Percentiles rank a stretch among this genome's conserved stretches.
These are phyloP conservation scores for Iphiclides podalirius DNA, from an alignment of 2,888 invertebrate genomes.

Conservation along the genomic window DNA sequence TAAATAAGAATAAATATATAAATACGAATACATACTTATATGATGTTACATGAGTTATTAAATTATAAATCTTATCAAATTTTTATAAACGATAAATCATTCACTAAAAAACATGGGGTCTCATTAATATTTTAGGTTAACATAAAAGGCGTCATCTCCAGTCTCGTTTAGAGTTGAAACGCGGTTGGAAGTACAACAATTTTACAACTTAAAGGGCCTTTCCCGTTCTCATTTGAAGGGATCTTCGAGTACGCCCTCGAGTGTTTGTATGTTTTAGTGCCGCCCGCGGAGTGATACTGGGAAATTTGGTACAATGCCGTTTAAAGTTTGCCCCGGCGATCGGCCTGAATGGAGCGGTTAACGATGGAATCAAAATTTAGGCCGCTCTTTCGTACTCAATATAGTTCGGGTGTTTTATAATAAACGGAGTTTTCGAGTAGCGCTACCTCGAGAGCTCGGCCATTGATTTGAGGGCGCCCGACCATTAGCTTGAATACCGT, in stretches of 20 bases:
- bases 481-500: too few species aligned
- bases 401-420: not conserved
- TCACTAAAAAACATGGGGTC: too few species aligned
- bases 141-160: slow-evolving; percentile 5
- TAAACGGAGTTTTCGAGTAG: not conserved
- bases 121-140: too few species aligned
- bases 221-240: slow-evolving; percentile 15
- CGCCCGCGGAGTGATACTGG: slow-evolving; percentile 11
- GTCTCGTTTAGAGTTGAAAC: slow-evolving; percentile 12
- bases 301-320: slow-evolving; percentile 12
- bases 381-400: slow-evolving; percentile 6
- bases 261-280: slow-evolving; percentile 21
- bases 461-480: too few species aligned
- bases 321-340: slow-evolving; percentile 10
- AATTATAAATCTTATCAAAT: too few species aligned
- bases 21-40: too few species aligned
- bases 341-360: slow-evolving; percentile 3
- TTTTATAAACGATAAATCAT: too few species aligned
- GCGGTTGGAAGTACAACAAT: slow-evolving; percentile 16
- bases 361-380: slow-evolving; percentile 1
- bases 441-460: too few species aligned
- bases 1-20: too few species aligned
- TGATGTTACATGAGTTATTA: too few species aligned
- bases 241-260: slow-evolving; percentile 19
- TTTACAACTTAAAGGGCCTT: slow-evolving; percentile 19